phyloP scores from a whole-genome alignment of 1,140 invertebrate genomes.

The Venturia canescens region DNA sequence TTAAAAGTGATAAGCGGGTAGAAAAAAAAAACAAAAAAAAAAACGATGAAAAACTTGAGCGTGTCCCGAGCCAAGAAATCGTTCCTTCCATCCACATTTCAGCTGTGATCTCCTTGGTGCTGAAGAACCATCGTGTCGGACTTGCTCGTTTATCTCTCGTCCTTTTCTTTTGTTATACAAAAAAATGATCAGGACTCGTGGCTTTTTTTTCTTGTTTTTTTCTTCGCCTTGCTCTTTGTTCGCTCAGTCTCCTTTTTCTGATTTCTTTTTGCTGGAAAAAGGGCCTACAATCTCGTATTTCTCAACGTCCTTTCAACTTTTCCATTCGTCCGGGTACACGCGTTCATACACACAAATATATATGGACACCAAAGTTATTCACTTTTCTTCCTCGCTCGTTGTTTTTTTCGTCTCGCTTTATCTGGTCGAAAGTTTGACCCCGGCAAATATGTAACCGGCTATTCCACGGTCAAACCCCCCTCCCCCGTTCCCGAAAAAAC shows the following conservation, averaged over 20 bases:
- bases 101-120: too few species aligned
- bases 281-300: background rate
- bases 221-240: background rate
- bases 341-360: too few species aligned
- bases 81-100: too few species aligned
- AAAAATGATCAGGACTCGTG: too few species aligned
- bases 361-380: constrained; percentile 20
- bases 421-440: constrained; percentile 17
- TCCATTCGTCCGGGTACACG: background rate
- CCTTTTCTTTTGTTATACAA: too few species aligned
- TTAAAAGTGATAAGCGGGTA: too few species aligned
- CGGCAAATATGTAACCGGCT: background rate
- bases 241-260: background rate
- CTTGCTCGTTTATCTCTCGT: too few species aligned
- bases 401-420: background rate
- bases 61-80: too few species aligned
- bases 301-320: background rate
- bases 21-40: too few species aligned
- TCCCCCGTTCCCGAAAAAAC: background rate
- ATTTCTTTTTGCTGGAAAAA: background rate
- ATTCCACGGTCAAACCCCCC: background rate
- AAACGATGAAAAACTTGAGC: too few species aligned
- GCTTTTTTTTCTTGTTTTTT: too few species aligned
- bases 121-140: too few species aligned
- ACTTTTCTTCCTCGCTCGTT: background rate